Evolutionary conservation across 1,140 invertebrate species (phyloP).

Genomic region (Trachelipus rathkii): DNA sequence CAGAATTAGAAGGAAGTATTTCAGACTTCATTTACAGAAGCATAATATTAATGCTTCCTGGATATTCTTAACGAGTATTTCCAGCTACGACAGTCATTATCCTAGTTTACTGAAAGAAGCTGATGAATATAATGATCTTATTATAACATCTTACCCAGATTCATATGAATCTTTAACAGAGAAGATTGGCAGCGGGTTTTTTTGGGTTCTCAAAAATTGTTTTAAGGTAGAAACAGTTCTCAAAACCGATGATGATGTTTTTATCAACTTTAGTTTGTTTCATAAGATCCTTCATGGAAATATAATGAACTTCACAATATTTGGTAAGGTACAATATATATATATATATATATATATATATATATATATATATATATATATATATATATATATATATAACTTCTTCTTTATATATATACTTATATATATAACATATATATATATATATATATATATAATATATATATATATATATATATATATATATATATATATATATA

Average conservation of each 20-base stretch:
- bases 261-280: not conserved
- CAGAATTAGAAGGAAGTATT: not conserved
- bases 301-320: not conserved
- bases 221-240: not conserved
- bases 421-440: not conserved
- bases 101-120: not conserved
- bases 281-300: not conserved
- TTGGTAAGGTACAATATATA: conserved; percentile 5
- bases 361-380: conserved; percentile 14
- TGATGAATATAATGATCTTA: not conserved
- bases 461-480: too few species aligned
- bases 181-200: not conserved
- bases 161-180: not conserved
- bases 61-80: not conserved
- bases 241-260: not conserved
- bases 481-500: too few species aligned
- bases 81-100: not conserved
- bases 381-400: conserved; percentile 4
- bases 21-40: not conserved
- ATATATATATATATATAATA: not conserved
- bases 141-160: not conserved
- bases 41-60: not conserved
- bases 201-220: not conserved
- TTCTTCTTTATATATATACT: not conserved
- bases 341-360: not conserved